These are phyloP conservation scores for Sclerurus mexicanus DNA, from an alignment of 2,113 vertebrate species.

Conservation along the genomic window DNA sequence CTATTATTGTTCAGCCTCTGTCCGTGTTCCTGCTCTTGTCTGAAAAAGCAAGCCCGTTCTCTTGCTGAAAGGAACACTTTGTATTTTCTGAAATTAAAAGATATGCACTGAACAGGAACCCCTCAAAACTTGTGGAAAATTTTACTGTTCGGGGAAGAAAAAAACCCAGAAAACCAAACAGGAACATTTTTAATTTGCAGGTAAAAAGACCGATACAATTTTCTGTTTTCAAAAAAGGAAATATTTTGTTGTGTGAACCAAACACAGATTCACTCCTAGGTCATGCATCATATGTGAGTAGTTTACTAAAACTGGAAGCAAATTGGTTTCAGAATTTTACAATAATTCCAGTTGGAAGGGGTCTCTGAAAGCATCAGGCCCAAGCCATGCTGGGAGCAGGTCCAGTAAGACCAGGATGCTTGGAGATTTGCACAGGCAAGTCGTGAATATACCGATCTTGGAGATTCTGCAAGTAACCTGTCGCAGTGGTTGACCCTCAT, in stretches of 20 bases:
- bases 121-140: not conserved
- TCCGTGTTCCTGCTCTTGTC: not conserved
- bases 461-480: not conserved
- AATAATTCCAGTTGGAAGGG: not conserved
- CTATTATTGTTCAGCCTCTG: not conserved
- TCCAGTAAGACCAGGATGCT: not conserved
- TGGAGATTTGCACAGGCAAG: not conserved
- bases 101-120: not conserved
- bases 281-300: not conserved
- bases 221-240: not conserved
- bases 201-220: not conserved
- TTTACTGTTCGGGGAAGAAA: not conserved
- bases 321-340: not conserved
- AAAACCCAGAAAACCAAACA: not conserved
- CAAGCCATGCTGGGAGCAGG: fast-evolving
- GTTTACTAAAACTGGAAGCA: not conserved
- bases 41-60: not conserved
- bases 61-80: not conserved
- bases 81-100: not conserved
- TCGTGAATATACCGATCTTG: not conserved
- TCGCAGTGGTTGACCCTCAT: not conserved
- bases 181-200: not conserved
- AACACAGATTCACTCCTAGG: not conserved
- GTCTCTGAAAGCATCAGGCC: not conserved
- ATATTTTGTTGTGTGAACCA: not conserved